phyloP scores from a whole-genome alignment of 2,888 invertebrate genomes.

The Caenorhabditis auriculariae region DNA sequence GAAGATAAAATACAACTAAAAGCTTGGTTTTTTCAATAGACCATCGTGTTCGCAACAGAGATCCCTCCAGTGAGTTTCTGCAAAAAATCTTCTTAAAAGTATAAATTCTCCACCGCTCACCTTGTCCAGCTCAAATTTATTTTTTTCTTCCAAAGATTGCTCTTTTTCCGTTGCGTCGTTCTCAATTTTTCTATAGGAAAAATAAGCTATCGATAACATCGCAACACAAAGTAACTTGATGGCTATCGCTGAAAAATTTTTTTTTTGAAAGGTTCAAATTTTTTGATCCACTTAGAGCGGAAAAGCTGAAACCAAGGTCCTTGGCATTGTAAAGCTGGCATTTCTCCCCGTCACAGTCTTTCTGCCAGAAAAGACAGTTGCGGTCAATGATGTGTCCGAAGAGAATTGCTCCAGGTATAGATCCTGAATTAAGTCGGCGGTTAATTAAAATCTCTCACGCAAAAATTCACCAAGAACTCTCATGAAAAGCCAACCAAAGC shows the following conservation, averaged over 20 bases:
- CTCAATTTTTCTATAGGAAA: neutral
- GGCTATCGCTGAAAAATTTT: conserved; percentile 19
- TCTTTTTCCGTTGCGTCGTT: neutral
- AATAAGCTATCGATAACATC: no score
- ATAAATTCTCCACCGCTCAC: no score
- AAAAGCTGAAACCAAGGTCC: conserved; percentile 30
- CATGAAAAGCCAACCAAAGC: conserved; percentile 48
- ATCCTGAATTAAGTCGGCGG: conserved; percentile 18
- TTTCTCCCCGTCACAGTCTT: conserved; percentile 32
- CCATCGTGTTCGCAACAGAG: no score
- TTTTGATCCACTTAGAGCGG: conserved; percentile 33
- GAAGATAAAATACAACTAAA: no score
- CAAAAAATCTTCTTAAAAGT: no score
- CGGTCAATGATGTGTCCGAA: conserved; percentile 42
- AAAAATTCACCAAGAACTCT: conserved; percentile 23
- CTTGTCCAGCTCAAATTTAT: no score
- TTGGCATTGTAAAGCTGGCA: conserved; percentile 40
- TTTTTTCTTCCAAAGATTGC: no score
- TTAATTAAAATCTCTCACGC: no score
- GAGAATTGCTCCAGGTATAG: conserved; percentile 40
- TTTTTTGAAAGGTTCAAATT: neutral
- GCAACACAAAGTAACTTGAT: conserved; percentile 24
- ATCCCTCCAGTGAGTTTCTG: no score
- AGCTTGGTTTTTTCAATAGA: no score
- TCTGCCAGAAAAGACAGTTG: conserved; percentile 37